Evolutionary conservation across 2,888 invertebrate genomes (phyloP), one percentile per base, ranked within the genome.

Genomic region (Anthoptus insignis): DNA sequence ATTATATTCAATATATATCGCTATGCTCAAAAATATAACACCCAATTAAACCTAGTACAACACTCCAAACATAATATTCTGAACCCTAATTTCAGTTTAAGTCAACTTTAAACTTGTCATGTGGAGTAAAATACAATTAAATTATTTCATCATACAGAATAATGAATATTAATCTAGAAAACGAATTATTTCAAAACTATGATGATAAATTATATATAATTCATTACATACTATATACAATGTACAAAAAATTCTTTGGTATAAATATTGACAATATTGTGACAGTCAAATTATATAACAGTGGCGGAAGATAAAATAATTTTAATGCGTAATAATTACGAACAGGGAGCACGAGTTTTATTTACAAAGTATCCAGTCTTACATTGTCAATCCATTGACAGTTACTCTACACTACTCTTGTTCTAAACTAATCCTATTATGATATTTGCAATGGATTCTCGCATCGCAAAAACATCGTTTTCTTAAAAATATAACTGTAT

Each of bases 241-340:
- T 63, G 63, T 65, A 71, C 65, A 67, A 50, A 67, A 65, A 64
- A 67, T 60, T 72, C 73, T 74, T 74, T 72, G 74, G 74, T 71
- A 66, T 70, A 63, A 65, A 67, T 60, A 53, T 45, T 60, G 32
- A 53, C 42, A 60, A 14, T 52, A 52, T 39, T 32, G 60, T 29
- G 21, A 24, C 24, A 7, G 42, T 22, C 27, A 29, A 22, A 22
- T 42, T 60, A 47, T 53, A 34, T 60, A 27, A 56, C 14, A 21
- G 37, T 39, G 45, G 21, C 22, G 22, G 13, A 45, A 22, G 45
- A 42, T 11, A 22, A 22, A 45, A 45, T 45, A 13, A 45, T 42
- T 11, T 2, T 8, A 42, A 19, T 60, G 13, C 11, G 11, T 45
- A 45, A n/a, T 42, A 21, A 42, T 29, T 45, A 45, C 22, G 47